Evolutionary conservation across 2,113 vertebrate species (phyloP).

Genomic region (Canis aureus): DNA sequence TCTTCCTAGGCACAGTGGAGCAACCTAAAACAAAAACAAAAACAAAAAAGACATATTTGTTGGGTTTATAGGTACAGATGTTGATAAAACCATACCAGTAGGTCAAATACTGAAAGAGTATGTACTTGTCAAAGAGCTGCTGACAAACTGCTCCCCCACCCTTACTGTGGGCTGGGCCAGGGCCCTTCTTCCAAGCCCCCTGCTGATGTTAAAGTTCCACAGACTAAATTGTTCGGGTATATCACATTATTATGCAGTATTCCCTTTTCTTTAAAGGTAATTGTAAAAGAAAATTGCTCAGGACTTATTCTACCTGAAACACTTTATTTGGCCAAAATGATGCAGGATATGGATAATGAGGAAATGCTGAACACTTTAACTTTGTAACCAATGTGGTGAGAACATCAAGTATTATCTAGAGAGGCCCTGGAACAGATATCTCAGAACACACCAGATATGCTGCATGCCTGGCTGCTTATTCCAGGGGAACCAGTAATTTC

Average conservation of each 20-base stretch:
- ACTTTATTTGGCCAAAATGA: constrained; percentile 14
- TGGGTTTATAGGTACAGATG: background rate
- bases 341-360: background rate
- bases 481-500: background rate
- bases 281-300: background rate
- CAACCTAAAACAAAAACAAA: constrained; percentile 89
- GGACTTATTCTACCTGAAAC: background rate
- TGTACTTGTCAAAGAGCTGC: background rate
- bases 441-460: background rate
- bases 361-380: background rate
- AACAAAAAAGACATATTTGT: background rate
- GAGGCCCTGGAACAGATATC: background rate
- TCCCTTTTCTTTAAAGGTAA: background rate
- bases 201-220: background rate
- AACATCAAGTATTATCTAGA: background rate
- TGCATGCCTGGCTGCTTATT: background rate
- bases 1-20: constrained; percentile 96
- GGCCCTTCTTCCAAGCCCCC: no score
- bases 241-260: background rate
- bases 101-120: background rate
- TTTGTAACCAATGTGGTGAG: background rate
- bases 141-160: background rate
- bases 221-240: background rate
- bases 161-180: background rate
- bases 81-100: background rate